Base-by-base conservation (phyloP, 2,888 invertebrate genomes). In the Anagyrus pseudococci region DNA sequence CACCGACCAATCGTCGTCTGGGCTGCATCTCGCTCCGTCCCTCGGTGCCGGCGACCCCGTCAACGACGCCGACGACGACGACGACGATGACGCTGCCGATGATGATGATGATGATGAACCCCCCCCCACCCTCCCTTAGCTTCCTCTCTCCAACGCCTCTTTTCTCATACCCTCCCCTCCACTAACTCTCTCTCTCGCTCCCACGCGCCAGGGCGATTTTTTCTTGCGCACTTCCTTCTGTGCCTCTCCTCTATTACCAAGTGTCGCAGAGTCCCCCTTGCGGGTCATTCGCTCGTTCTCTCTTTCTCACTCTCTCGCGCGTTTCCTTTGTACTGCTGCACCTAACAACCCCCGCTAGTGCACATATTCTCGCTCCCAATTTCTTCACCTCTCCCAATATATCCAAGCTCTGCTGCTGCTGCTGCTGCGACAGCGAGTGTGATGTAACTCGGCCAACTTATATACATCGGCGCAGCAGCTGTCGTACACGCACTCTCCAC, bases 1-100 rank as follows among this genome's bases (percentile, higher is more conserved):
- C 67, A 40, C 19, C 77, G 73, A 78, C 80, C 79, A 79, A 79
- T 79, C 77, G 73, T 67, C n/a, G n/a, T n/a, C n/a, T 69, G 74
- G 61, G 69, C 71, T 66, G 73, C 73, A 71, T 73, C 74, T 72
- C 71, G 70, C 67, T 67, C 65, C 67, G 68, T 58, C 56, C 20
- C 54, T 58, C 64, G 58, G 56, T 58, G 64, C 58, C 62, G 54
- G 53, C 43, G 59, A 23, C 23, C 19, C 7, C 25, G 13, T 2
- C 43, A 19, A 23, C 50, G 22, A 7, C 23, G 19, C 8, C 15
- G 29, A 7, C 4, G 4, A 29, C 10, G 10, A 10, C 4, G 6
- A 10, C 20, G 10, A n/a, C 19, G n/a, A 37, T 13, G 37, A 29
- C 19, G 37, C 19, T 23, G 15, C 4, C 10, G 29, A 29, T 29